These are phyloP conservation scores for Melanostoma scalare DNA, from an alignment of 2,888 invertebrate genomes.

Conservation along the genomic window DNA sequence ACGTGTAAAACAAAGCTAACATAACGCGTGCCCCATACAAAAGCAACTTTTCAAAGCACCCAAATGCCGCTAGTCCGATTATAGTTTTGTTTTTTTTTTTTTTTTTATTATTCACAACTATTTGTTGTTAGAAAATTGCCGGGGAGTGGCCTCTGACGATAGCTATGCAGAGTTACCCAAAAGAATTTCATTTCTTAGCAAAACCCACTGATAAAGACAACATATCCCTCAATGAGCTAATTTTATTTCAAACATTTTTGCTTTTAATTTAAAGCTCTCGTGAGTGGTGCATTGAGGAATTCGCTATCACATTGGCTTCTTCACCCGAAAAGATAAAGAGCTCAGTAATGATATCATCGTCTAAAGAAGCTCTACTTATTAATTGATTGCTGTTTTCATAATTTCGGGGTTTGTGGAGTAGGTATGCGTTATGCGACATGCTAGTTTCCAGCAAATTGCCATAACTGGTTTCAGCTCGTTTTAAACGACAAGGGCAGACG, in stretches of 20 bases:
- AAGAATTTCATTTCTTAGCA: background rate
- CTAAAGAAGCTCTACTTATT: conserved; percentile 47
- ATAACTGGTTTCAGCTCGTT: conserved; percentile 52
- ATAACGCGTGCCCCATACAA: background rate
- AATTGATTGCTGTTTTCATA: conserved; percentile 28
- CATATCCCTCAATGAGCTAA: conserved; percentile 17
- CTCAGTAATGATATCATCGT: conserved; percentile 57
- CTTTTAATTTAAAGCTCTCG: conserved; percentile 14
- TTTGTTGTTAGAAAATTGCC: background rate
- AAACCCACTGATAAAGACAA: conserved; percentile 20
- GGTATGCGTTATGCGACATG: background rate
- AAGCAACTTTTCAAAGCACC: background rate
- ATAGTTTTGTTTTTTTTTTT: background rate
- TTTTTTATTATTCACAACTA: background rate
- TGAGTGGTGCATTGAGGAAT: conserved; percentile 10
- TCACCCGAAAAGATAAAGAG: conserved; percentile 13
- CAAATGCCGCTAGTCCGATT: background rate
- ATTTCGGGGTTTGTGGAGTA: conserved; percentile 23
- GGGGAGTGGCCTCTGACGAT: conserved; percentile 16
- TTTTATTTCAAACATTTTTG: background rate
- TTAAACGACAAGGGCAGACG: background rate
- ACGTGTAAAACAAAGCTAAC: too few species aligned
- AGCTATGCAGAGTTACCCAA: background rate
- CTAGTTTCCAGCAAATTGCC: conserved; percentile 6
- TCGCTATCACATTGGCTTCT: conserved; percentile 13